These are phyloP conservation scores for Diploscapter pachys DNA, from an alignment of 1,140 invertebrate genomes.

Conservation along the genomic window DNA sequence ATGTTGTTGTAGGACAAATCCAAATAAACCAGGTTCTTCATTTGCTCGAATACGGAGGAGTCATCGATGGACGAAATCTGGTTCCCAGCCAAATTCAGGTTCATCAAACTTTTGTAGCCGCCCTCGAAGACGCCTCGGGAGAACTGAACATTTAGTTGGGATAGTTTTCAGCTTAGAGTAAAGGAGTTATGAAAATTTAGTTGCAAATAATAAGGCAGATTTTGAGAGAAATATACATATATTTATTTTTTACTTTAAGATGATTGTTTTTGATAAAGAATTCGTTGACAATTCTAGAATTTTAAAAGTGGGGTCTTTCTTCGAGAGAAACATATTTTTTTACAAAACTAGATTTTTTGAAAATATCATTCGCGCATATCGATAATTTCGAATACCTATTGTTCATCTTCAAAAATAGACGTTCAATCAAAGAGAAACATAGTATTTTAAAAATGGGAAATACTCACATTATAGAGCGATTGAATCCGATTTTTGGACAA, in stretches of 20 bases:
- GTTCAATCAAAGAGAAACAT: too few species aligned
- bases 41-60: slow-evolving; percentile 19
- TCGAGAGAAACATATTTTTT: too few species aligned
- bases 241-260: too few species aligned
- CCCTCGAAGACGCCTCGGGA: slow-evolving; percentile 5
- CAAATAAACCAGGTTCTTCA: slow-evolving; percentile 20
- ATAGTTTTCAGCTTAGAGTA: too few species aligned
- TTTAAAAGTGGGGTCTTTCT: too few species aligned
- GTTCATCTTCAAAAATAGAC: neutral
- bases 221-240: neutral
- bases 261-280: too few species aligned
- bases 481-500: slow-evolving; percentile 28
- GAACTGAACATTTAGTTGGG: neutral
- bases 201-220: neutral
- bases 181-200: too few species aligned
- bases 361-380: slow-evolving; percentile 7
- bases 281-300: too few species aligned
- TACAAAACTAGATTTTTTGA: slow-evolving; percentile 1
- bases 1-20: slow-evolving; percentile 33
- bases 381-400: slow-evolving; percentile 1
- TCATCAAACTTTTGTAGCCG: slow-evolving; percentile 3
- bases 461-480: neutral
- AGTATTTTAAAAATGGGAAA: too few species aligned
- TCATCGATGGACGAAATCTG: slow-evolving; percentile 21
- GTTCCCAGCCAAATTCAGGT: slow-evolving; percentile 29